Base-by-base conservation (phyloP, 2,888 invertebrate species). In the Perithous albicinctus region DNA sequence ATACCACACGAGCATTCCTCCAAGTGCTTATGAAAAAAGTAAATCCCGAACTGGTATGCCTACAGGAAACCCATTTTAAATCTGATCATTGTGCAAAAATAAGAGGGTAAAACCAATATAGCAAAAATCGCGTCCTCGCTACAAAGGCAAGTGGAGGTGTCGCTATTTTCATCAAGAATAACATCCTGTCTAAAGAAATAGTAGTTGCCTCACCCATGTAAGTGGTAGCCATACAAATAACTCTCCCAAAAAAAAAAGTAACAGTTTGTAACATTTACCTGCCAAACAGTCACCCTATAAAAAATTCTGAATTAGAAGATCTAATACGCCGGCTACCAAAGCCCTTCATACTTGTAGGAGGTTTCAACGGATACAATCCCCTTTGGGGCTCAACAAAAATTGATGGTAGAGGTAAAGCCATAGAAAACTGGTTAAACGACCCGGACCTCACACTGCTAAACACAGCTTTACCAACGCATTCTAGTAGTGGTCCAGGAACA, bases 51-150 rank as follows among this genome's bases (percentile, higher is more conserved):
- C 63, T 61, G 0, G 41, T 83, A 72, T 85, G 82, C 67, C 23
- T 85, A 6, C 84, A 84, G 76, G 84, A 85, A 77, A 83, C 77
- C 10, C 59, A 82, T 20, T 80, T 79, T 59, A 74, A 80, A 64
- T 38, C 61, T 46, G 59, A 82, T 46, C 29, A 64, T 29, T 61
- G 26, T 38, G 51, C 61, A 12, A 48, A 35, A 41, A 12, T 82
- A 56, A 70, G 54, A n/a, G 70, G 69, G 7, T 85, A 84, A 54
- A 23, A 64, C 1, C 43, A 67, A 67, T 48, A 64, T 64, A 32
- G 15, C 18, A 35, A 8, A 48, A 48, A 15, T 38, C 38, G 41
- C 10, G 20, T 1, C 5, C 43, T 15, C 15, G 43, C 43, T 15
- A 15, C 15, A 15, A 43, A 43, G n/a, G 43, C 15, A 15, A 43